Conservation (phyloP, 2,797 vertebrate species). For the Leuciscus waleckii region DNA sequence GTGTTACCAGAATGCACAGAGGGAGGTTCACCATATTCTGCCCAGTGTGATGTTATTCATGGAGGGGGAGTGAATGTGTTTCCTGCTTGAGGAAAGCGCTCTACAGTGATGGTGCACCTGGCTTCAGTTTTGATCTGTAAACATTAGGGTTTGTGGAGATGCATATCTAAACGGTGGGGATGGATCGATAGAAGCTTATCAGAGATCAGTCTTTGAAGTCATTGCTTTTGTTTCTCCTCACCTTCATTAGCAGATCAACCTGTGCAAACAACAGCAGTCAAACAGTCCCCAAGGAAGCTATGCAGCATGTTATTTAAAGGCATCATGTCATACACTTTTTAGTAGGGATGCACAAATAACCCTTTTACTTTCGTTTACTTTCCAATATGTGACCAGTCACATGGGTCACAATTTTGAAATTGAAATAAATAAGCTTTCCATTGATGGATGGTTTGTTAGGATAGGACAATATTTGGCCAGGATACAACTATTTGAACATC, state of each 20-base stretch:
- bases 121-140: constrained; percentile 35
- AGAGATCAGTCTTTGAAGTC: constrained; percentile 49
- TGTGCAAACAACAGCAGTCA: constrained; percentile 30
- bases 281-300: constrained; percentile 21
- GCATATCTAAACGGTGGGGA: constrained; percentile 60
- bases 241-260: constrained; percentile 26
- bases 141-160: constrained; percentile 64
- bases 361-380: no score
- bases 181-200: constrained; percentile 65
- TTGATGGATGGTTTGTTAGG: no score
- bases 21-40: constrained; percentile 40
- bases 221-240: constrained; percentile 67
- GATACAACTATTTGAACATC: no score
- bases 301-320: constrained; percentile 10
- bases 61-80: constrained; percentile 38
- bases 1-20: constrained; percentile 35
- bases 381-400: no score
- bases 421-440: no score
- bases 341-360: no score
- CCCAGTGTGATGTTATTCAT: constrained; percentile 47
- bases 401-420: no score
- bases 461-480: no score
- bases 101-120: constrained; percentile 34
- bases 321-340: not conserved
- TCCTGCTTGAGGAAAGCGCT: constrained; percentile 4